Conservation (phyloP, 2,113 vertebrate genomes). For the Tor tambroides region DNA sequence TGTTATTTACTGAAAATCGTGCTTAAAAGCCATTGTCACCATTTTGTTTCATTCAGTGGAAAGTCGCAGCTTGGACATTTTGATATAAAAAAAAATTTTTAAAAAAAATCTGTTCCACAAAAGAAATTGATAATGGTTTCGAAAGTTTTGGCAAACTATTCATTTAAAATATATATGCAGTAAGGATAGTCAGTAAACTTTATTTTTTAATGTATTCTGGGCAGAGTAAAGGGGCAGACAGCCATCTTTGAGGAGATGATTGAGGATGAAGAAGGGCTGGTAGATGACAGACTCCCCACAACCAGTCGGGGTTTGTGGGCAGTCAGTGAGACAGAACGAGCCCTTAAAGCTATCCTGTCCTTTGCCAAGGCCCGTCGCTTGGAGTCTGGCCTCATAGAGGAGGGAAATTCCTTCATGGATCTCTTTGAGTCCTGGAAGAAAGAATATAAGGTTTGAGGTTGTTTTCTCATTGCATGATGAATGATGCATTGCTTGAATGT, state of each 20-base stretch:
- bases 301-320: constrained; percentile 96
- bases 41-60: background rate
- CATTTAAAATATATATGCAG: background rate
- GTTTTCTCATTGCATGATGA: background rate
- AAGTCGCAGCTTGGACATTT: background rate
- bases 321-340: constrained; percentile 90
- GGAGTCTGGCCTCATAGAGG: constrained; percentile 83
- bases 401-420: constrained; percentile 91
- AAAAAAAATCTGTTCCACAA: too few species aligned
- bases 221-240: constrained; percentile 92
- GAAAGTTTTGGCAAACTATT: background rate
- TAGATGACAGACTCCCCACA: constrained; percentile 92
- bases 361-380: constrained; percentile 90
- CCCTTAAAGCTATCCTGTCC: constrained; percentile 88
- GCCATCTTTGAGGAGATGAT: constrained; percentile 99
- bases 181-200: background rate
- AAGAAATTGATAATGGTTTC: background rate
- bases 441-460: constrained; percentile 89
- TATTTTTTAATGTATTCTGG: background rate
- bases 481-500: background rate
- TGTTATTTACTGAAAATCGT: background rate
- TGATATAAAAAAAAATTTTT: too few species aligned
- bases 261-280: constrained; percentile 93
- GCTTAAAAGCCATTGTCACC: background rate
- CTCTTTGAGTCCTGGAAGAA: constrained; percentile 98